phyloP scores from a whole-genome alignment of 1,140 invertebrate genomes.

The Aphelenchoides avenae region DNA sequence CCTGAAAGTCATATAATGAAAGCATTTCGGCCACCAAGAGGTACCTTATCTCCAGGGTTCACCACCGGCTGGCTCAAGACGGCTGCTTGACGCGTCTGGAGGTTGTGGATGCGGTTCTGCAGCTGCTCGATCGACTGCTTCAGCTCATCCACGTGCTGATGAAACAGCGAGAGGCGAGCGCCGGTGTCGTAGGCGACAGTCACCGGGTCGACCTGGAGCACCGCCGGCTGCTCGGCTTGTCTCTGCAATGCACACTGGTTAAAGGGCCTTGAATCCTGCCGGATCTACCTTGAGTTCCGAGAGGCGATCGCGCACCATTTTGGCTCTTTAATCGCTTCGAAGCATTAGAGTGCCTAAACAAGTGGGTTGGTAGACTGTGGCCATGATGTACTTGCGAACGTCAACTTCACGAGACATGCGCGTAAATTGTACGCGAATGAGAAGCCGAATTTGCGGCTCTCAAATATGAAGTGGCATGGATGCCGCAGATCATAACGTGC shows the following conservation, averaged over 20 bases:
- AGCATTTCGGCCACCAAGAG: not conserved
- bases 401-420: no score
- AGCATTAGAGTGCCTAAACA: no score
- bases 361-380: no score
- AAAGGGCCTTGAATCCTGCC: constrained; percentile 4
- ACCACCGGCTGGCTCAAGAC: constrained; percentile 31
- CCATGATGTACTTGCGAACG: no score
- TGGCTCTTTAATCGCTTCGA: no score
- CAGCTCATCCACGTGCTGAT: constrained; percentile 40
- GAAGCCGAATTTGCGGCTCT: no score
- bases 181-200: constrained; percentile 14
- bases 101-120: constrained; percentile 28
- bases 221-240: constrained; percentile 2
- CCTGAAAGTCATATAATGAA: constrained; percentile 10
- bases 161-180: constrained; percentile 6
- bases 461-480: no score
- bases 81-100: constrained; percentile 27
- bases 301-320: constrained; percentile 32
- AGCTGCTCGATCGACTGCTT: constrained; percentile 36
- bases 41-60: constrained; percentile 19
- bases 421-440: no score
- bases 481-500: no score
- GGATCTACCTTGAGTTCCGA: constrained; percentile 25
- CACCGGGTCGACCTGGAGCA: constrained; percentile 9
- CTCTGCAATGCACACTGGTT: not conserved